Evolutionary conservation across 1,140 invertebrate genomes (phyloP), one percentile per base, ranked within the genome.

Genomic region (Drosophila saltans): DNA sequence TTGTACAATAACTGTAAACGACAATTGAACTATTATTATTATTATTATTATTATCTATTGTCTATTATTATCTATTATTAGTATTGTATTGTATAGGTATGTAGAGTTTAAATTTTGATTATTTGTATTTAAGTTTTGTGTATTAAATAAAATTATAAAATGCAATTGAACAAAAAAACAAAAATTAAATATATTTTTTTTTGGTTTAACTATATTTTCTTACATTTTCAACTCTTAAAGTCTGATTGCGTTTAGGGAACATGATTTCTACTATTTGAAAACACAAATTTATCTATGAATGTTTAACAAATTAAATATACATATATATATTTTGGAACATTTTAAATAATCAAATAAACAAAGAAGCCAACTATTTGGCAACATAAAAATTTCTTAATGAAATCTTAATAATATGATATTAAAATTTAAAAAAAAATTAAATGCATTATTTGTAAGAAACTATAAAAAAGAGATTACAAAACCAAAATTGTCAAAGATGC

Each of bases 21-120:
- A 90, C 82, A 86, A 86, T 59, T 40, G 57, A 59, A 88, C 80
- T 88, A 88, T 88, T 88, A 86, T 86, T 88, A 88, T 88, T 88
- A 82, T 88, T 80, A 88, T 78, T 75, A 78, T 76, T 80, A 39
- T 55, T 89, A 79, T 78, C 72, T 78, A 73, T 59, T 59, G 57
- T 33, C 28, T 78, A 79, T 78, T 58, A 68, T 75, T 88, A 88
- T 89, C 80, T 88, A 88, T 88, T 89, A 89, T 86, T 52, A 52
- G 84, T 89, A 88, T 88, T 88, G 83, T 88, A 88, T 83, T 90
- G 88, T 90, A 52, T 52, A 91, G 88, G 88, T 90, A 90, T 90
- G 88, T 90, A 90, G 88, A 90, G 78, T 90, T 90, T 90, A 90
- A 78, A 81, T 76, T 75, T 81, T 90, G 84, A 84, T 83, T 80